Percentiles rank a stretch among this genome's conserved stretches.
These are phyloP conservation scores for Ylistrum balloti DNA, from an alignment of 1,140 invertebrate species.

Conservation along the genomic window DNA sequence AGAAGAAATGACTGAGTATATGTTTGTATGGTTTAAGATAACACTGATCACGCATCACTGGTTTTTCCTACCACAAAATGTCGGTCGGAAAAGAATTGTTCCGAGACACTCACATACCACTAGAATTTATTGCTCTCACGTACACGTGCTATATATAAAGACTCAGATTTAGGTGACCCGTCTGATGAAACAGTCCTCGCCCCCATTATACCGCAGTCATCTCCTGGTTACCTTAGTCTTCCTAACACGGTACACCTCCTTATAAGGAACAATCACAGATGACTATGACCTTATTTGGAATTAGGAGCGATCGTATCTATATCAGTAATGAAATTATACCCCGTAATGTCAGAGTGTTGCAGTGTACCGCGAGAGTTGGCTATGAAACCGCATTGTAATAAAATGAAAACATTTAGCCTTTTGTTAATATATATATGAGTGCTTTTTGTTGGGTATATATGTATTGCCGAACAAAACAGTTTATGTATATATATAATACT, in stretches of 20 bases:
- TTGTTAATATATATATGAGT: no score
- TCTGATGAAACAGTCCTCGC: background rate
- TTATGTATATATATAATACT: no score
- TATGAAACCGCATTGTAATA: no score
- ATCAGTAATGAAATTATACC: background rate
- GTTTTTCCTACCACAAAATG: constrained; percentile 8
- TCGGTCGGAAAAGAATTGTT: constrained; percentile 1
- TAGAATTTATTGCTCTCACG: background rate
- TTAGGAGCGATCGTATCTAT: background rate
- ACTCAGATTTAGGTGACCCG: background rate
- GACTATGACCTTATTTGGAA: background rate
- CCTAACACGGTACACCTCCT: background rate
- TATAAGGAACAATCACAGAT: background rate
- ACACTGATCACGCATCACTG: background rate
- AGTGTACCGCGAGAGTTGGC: no score
- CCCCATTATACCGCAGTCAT: background rate
- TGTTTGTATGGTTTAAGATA: background rate
- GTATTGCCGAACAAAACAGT: no score
- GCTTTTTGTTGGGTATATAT: no score
- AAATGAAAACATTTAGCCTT: no score
- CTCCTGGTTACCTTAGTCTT: background rate
- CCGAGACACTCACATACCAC: background rate
- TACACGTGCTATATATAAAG: background rate
- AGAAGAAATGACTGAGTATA: background rate
- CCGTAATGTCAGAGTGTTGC: no score